Base-by-base conservation (phyloP, 2,797 vertebrate species). In the Sorex maritimensis region DNA sequence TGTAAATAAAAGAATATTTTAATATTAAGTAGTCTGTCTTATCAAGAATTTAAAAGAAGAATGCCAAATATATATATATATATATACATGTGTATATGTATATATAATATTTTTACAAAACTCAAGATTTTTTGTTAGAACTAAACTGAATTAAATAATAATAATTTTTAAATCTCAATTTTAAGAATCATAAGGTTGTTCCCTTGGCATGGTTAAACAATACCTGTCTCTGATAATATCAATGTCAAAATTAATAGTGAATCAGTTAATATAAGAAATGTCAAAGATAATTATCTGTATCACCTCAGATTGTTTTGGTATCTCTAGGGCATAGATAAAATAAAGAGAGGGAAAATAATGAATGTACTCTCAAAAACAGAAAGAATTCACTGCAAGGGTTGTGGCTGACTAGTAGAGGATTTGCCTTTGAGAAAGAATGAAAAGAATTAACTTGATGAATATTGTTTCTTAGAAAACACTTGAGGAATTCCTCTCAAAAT, bases 101-200 rank as follows among this genome's bases (percentile, higher is more conserved):
- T 49, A 49, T 49, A 49, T 34, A 34, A 34, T 34, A 2, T 34
- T 83, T 77, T 85, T 12, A 81, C 88, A 78, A 91, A 92, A 79
- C 79, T 81, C 79, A 88, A 86, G 72, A 49, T 81, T 26, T 89
- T 94, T 91, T 84, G 44, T 86, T 75, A 90, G 55, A 89, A 95
- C 6, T 85, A 85, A 90, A 69, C 8, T 38, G 46, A 55, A 72
- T 86, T 88, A 61, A 46, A 49, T 79, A 71, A 44, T 30, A 73
- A 2, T 95, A 71, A 82, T 72, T 93, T 87, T 78, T 55, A 73
- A 67, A 71, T 38, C 23, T n/a, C 44, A 28, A 73, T 28, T 73
- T 28, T 79, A 87, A 80, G 38, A 38, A 75, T 90, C 73, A 88
- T 38, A 82, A 82, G 24, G 15, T 38, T n/a, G 8, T 19, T 41